Base-by-base conservation (phyloP, 1,140 invertebrate species). In the Holcopasites calliopsidis region DNA sequence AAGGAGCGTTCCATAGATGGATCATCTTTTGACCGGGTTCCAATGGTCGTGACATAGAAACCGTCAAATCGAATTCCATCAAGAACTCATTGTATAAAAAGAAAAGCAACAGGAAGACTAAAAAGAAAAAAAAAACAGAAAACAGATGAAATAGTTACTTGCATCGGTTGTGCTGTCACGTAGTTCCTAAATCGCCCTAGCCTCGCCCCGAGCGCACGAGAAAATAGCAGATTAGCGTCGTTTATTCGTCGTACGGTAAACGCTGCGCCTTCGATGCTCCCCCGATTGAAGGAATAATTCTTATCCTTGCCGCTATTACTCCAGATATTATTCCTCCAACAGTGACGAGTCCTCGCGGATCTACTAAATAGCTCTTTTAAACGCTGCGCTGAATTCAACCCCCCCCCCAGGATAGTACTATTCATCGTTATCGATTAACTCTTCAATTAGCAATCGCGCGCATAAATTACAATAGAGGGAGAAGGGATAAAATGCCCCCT, bases 161-260 rank as follows among this genome's bases (percentile, higher is more conserved):
- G 90, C 88, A 90, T 92, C 88, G 90, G 91, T 92, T 92, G 91
- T 92, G 91, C 90, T 90, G 88, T 90, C 87, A 91, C 84, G 90
- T 92, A 92, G 91, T 92, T 92, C 90, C 90, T 92, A 91, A 91
- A 87, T 91, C 90, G 90, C 84, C 90, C 90, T 91, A 91, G 91
- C 91, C 89, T 91, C 91, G 90, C 80, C 83, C 85, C 80, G 88
- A 89, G 86, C 85, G 88, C 87, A 88, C 76, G 80, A 80, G 62
- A 66, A 75, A 64, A 74, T 76, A 44, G 66, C 38, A 70, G 33
- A 55, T 64, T 58, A 57, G 76, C 47, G 58, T 55, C 72, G 47
- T 76, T 76, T 23, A 76, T 76, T 82, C 80, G 80, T 49, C 42
- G 66, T 79, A 83, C 77, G 81, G 80, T 83, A 79, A 76, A 58